Percentiles rank a stretch among this genome's conserved stretches.
phyloP scores from a whole-genome alignment of 2,797 vertebrate species.

The Chloroceryle inda region DNA sequence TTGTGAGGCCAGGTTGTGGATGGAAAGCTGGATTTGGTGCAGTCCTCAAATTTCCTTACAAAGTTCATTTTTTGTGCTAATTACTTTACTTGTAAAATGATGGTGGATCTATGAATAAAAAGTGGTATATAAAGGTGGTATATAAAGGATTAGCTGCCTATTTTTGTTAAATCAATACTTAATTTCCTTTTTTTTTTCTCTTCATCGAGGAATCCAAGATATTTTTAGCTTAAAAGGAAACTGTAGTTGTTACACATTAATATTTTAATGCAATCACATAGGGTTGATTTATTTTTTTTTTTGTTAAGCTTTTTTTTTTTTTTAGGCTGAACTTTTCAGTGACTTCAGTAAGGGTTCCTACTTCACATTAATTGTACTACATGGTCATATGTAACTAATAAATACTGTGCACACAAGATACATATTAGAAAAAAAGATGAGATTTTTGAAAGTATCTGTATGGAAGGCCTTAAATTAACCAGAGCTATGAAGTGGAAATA shows the following conservation, averaged over 20 bases:
- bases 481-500: not conserved
- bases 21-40: not conserved
- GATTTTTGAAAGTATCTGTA: not conserved
- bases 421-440: not conserved
- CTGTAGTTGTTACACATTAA: not conserved
- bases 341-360: not conserved
- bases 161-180: constrained; percentile 26
- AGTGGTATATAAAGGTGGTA: not conserved
- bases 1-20: not conserved
- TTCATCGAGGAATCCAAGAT: not conserved
- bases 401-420: not conserved
- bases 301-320: too few relatives aligned
- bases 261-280: not conserved
- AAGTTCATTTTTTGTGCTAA: not conserved
- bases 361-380: not conserved
- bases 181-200: not conserved
- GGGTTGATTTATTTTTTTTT: not conserved
- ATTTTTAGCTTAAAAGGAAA: constrained; percentile 9
- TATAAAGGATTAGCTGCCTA: not conserved
- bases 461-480: not conserved
- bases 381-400: not conserved
- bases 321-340: not conserved
- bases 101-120: not conserved
- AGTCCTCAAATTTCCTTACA: not conserved
- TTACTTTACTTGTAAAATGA: not conserved